A percentile compares a stretch with the other conserved stretches of the same genome.
phyloP scores from a whole-genome alignment of 2,888 invertebrate species.

The Synanthedon myopaeformis region DNA sequence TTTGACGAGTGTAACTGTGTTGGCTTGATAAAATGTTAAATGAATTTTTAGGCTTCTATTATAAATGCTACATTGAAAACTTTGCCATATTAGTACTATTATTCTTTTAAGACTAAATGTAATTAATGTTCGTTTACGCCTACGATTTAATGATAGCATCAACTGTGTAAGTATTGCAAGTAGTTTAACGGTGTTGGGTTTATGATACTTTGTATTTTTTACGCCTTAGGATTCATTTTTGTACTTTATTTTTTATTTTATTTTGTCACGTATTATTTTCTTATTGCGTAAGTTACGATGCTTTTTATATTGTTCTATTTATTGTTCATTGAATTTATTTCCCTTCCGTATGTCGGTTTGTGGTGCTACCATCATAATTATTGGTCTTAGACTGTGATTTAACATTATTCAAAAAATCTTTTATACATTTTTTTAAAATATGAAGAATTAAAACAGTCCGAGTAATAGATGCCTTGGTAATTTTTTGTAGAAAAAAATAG shows the following conservation, averaged over 20 bases:
- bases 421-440: too few relatives aligned
- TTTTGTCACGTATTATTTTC: slow-evolving; percentile 48
- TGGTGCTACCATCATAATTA: slow-evolving; percentile 1
- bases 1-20: slow-evolving; percentile 41
- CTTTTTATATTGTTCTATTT: slow-evolving; percentile 58
- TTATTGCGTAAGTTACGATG: slow-evolving; percentile 40
- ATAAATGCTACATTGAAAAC: slow-evolving; percentile 68
- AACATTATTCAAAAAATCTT: too few relatives aligned
- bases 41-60: slow-evolving; percentile 41
- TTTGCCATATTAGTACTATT: slow-evolving; percentile 70
- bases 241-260: slow-evolving; percentile 47
- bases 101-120: slow-evolving; percentile 61
- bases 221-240: slow-evolving; percentile 55
- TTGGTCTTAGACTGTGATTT: too few relatives aligned
- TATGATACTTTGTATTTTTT: slow-evolving; percentile 57
- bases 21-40: slow-evolving; percentile 34
- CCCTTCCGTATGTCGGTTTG: slow-evolving; percentile 15
- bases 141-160: slow-evolving; percentile 29
- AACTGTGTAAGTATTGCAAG: slow-evolving; percentile 58
- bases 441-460: too few relatives aligned
- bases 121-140: slow-evolving; percentile 40
- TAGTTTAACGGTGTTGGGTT: slow-evolving; percentile 68
- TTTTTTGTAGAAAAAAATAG: too few relatives aligned
- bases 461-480: too few relatives aligned
- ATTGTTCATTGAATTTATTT: slow-evolving; percentile 33